Base-by-base conservation (phyloP, 2,113 vertebrate species). In the Spizaetus ornatus region DNA sequence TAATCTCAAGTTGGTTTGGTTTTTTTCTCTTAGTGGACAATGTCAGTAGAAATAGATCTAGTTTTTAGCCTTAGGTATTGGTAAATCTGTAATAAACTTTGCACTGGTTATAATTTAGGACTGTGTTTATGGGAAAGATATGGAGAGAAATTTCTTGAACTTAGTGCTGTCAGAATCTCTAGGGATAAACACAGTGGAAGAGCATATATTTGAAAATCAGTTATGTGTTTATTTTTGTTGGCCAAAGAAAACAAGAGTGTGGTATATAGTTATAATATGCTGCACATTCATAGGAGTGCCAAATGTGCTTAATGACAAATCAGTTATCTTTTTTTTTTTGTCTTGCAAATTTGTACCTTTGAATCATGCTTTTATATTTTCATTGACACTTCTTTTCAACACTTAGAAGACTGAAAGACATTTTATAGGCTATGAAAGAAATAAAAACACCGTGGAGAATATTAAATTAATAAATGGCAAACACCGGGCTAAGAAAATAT, bases 111-210 rank as follows among this genome's bases (percentile, higher is more conserved):
- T 72, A 67, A 55, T 72, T 86, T 74, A 61, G 23, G 34, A 61
- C 34, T 65, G 6, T 76, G 47, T 63, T 93, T 95, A 22, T 58
- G 62, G 31, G n/a, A 55, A 74, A 86, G 36, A 45, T 77, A 43
- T 43, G 53, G 69, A 85, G 72, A 85, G 58, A 26, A 61, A 50
- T 82, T 97, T 95, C 61, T 92, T 96, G 93, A 95, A 70, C n/a
- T 95, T 80, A 62, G 34, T 88, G 53, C 73, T 82, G 9, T 91
- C 79, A 94, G 43, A 96, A 88, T 95, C 31, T 79, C 58, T 83
- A 86, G 36, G 36, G 36, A 40, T 83, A 93, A 93, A 67, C 17
- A 59, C 58, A 50, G 74, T 80, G 53, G 77, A 90, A 71, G 72
- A 80, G 34, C 40, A 87, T 26, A 27, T 45, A 65, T 69, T 94